Base-by-base conservation (phyloP, 2,113 vertebrate species). In the Festucalex cinctus region DNA sequence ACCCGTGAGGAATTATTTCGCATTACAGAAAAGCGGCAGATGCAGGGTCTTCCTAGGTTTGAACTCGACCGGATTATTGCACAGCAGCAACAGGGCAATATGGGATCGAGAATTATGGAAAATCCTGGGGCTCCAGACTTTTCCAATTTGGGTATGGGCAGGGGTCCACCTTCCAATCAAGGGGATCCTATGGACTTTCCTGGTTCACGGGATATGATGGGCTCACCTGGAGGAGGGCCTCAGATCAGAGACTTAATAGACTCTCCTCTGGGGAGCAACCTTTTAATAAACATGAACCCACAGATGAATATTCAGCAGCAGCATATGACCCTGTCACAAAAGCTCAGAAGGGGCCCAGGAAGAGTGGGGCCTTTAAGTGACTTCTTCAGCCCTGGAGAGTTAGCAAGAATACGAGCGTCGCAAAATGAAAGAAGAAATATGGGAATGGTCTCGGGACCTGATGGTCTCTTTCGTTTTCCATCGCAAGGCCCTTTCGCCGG, bases 1-100 rank as follows among this genome's bases (percentile, higher is more conserved):
- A 92, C 93, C 14, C 32, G 94, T 0, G 96, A 98, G 73, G 96
- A 99, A 82, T 91, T 99, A 81, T 90, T 98, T 78, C 91, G 95
- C 51, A 94, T 97, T 63, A 93, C 96, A 84, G 91, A 98, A 53
- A 93, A 98, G 83, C 93, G 94, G 63, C 95, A 98, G 71, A 87
- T 94, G 0, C 91, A 94, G 70, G 88, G 92, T 0, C 86, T 96
- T 79, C 92, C 95, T 71, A 91, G 95, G 74, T 90, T 87, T 84
- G 74, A 88, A 85, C 83, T 96, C 76, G 91, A 93, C 8, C 92
- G 94, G 74, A 78, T 94, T 46, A 84, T 93, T 72, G 95, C 98
- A 78, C 94, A 96, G 89, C 94, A 96, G 79, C 93, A 96, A 49
- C 89, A 94, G 48, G 84, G 81, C 13, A 86, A 77, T 49, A 56